Evolutionary conservation across 2,797 vertebrate species (phyloP).

Genomic region (Galago senegalensis): DNA sequence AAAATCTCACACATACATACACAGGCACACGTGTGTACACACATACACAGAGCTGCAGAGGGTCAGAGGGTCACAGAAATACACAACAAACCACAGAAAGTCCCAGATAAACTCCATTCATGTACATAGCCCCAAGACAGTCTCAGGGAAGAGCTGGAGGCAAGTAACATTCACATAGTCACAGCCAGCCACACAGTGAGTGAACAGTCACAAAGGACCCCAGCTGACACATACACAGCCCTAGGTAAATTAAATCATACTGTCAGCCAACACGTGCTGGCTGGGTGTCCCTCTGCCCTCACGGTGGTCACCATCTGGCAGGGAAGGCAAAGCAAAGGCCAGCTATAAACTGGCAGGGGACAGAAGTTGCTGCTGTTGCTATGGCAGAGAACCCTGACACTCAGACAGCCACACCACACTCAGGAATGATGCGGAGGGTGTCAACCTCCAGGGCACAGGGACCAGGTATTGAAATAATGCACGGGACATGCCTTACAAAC

Average conservation of each 20-base stretch:
- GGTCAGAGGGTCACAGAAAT: neutral
- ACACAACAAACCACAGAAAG: neutral
- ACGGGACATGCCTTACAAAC: neutral
- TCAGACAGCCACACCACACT: neutral
- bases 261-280: neutral
- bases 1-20: neutral
- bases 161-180: neutral
- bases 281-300: neutral
- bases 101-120: neutral
- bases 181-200: neutral
- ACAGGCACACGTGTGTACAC: neutral
- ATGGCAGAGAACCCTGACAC: neutral
- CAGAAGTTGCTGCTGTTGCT: rapidly evolving
- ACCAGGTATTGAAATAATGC: neutral
- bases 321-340: conserved; percentile 19
- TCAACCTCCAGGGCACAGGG: neutral
- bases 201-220: neutral
- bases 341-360: neutral
- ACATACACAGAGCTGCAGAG: neutral
- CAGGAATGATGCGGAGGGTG: neutral
- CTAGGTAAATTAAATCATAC: neutral
- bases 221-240: neutral
- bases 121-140: neutral
- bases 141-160: neutral
- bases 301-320: neutral